Base-by-base conservation (phyloP, 2,113 vertebrate species). In the Alouatta palliata region DNA sequence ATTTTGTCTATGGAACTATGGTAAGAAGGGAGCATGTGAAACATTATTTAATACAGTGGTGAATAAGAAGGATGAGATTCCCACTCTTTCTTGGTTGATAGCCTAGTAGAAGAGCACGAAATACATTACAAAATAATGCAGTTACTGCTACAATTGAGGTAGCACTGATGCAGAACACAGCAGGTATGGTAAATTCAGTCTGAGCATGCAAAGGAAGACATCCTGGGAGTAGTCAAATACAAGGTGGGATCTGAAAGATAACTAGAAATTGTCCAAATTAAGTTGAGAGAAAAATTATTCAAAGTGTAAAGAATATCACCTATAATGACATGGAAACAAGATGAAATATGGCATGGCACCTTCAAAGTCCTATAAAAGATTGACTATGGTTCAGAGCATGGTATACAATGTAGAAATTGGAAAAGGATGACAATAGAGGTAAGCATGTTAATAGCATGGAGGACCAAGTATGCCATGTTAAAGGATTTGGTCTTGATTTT, bases 191-290 rank as follows among this genome's bases (percentile, higher is more conserved):
- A 90, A 45, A 68, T 32, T 73, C 12, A 76, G 3, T 81, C 40
- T 76, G 86, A 90, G 30, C 25, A 81, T 80, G 40, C 82, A 91
- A 90, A 76, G 52, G n/a, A 96, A 96, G 40, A 4, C 83, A 87
- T 84, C 40, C 35, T 73, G 19, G 45, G 58, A 97, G 75, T 47
- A 91, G 43, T 64, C 47, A 90, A 90, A 87, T 52, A 13, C 43
- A 82, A 86, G 14, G 21, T 82, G 40, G 16, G 16, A 73, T 77
- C 70, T 49, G 52, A 91, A 95, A 93, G 45, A 25, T 87, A 86
- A 52, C 47, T 76, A 77, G 56, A 87, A 83, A 84, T 87, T 83
- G 93, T 87, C 45, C 70, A 96, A 93, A 52, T 87, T 7, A 64
- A 91, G 45, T 79, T 80, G 37, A 95, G 45, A 66, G 30, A n/a